Conservation (phyloP, 2,797 vertebrate genomes). For the Ibycter americanus region DNA sequence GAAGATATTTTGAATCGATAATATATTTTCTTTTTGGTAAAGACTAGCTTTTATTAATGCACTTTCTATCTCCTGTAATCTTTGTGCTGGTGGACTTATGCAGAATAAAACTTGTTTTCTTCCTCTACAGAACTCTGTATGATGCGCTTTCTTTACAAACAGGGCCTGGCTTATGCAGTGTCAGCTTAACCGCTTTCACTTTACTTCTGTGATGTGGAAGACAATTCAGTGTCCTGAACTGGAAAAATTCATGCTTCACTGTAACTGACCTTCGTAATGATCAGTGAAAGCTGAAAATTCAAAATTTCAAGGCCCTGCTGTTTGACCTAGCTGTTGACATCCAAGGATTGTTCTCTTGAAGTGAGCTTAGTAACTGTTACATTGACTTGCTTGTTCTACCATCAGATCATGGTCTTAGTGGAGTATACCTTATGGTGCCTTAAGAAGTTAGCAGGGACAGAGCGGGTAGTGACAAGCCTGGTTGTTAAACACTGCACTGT, state of each 20-base stretch:
- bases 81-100: conserved; percentile 79
- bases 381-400: neutral
- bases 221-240: accelerated
- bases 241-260: neutral
- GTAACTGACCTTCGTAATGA: neutral
- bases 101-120: conserved; percentile 79
- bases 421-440: neutral
- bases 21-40: conserved; percentile 85
- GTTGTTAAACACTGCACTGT: neutral
- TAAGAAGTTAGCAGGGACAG: neutral
- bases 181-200: neutral
- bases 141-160: neutral
- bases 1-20: conserved; percentile 89
- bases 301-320: neutral
- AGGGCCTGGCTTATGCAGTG: neutral
- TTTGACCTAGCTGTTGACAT: neutral
- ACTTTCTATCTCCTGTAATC: conserved; percentile 83
- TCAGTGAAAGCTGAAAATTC: neutral
- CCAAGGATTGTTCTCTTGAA: neutral
- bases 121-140: conserved; percentile 44
- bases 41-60: conserved; percentile 85
- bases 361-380: neutral
- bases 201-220: neutral
- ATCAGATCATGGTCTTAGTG: neutral
- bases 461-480: neutral